Evolutionary conservation across 2,888 invertebrate genomes (phyloP), one percentile per base, ranked within the genome.

Genomic region (Orchesellides sinensis): DNA sequence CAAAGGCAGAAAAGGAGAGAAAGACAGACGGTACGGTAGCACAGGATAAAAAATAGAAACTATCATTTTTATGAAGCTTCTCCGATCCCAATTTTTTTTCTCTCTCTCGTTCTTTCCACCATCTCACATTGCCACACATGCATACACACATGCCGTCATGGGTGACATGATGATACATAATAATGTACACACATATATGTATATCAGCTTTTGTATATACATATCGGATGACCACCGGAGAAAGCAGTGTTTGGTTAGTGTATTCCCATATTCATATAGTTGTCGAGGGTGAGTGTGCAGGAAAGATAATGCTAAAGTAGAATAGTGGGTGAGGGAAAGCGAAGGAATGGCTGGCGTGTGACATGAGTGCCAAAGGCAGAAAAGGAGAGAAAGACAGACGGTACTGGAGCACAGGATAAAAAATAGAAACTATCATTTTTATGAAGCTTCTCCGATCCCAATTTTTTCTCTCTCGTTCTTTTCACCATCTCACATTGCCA

Each of bases 231-330:
- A 17, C 54, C 54, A 54, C 54, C 54, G 54, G 23, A 17, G 54
- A 54, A 40, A 40, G 40, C 10, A 40, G n/a, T 40, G 40, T 40
- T n/a, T n/a, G n/a, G n/a, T n/a, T n/a, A n/a, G n/a, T n/a, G n/a
- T n/a, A n/a, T n/a, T n/a, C n/a, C n/a, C n/a, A n/a, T n/a, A n/a
- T n/a, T n/a, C n/a, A n/a, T n/a, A n/a, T n/a, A n/a, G n/a, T n/a
- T n/a, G n/a, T n/a, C n/a, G 40, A n/a, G 10, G 40, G 40, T n/a
- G 65, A 68, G 77, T 77, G 77, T 77, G 25, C 61, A 77, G n/a
- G 59, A 56, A 68, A 77, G 77, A 77, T 77, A 77, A 77, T 69
- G 68, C 47, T 61, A 49, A 66, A 73, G 49, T 65, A 66, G 66
- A 61, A 27, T 61, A 32, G 75, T 40, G 56, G n/a, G 17, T 14